Evolutionary conservation across 2,113 vertebrate genomes (phyloP).

Genomic region (Strix aluco): DNA sequence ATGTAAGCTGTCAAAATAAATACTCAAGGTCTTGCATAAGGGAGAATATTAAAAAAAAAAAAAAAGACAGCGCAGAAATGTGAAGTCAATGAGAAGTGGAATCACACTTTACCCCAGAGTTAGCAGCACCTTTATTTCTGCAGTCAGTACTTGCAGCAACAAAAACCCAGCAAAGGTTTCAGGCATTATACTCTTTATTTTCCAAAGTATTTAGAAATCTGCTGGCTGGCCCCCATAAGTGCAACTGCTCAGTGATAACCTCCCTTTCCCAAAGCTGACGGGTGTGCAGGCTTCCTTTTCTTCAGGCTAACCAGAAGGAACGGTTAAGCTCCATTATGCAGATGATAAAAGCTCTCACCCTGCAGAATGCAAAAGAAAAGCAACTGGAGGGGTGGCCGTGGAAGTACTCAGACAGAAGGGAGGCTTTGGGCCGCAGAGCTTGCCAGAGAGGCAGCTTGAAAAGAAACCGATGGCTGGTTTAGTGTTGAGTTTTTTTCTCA

Average conservation of each 20-base stretch:
- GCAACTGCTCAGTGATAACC: background rate
- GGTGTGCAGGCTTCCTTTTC: background rate
- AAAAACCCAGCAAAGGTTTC: background rate
- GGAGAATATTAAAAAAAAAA: background rate
- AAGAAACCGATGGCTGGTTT: background rate
- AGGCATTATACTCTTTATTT: background rate
- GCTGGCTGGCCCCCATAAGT: background rate
- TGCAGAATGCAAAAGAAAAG: background rate
- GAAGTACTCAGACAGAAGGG: background rate
- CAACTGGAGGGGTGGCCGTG: background rate
- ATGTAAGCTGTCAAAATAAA: conserved; percentile 68
- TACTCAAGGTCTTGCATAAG: conserved; percentile 60
- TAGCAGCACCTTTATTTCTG: background rate
- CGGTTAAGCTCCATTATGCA: background rate
- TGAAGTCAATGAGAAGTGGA: conserved; percentile 40
- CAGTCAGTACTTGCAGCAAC: background rate
- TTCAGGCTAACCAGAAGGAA: background rate
- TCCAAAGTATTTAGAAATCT: background rate
- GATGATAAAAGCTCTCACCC: background rate
- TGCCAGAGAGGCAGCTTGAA: background rate
- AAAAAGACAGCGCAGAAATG: background rate
- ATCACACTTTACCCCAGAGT: background rate
- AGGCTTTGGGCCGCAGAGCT: background rate
- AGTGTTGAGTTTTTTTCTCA: background rate
- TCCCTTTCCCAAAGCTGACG: background rate